Base-by-base conservation (phyloP, 2,113 vertebrate genomes). In the Myrmecobius fasciatus region DNA sequence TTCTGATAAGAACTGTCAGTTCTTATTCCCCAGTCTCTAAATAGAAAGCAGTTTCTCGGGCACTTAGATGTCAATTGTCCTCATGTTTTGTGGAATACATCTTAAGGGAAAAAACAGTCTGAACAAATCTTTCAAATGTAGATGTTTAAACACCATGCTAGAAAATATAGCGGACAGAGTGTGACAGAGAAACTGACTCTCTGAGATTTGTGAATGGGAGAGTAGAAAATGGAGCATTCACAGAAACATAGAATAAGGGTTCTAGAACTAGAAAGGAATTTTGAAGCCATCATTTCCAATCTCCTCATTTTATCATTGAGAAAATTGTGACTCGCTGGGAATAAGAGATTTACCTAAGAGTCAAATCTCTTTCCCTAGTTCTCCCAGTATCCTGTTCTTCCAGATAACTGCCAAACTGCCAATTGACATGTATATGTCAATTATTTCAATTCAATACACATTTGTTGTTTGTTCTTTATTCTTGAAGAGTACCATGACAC, bases 11-110 rank as follows among this genome's bases (percentile, higher is more conserved):
- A 93, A 51, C 83, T 48, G 89, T 88, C 31, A 95, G 28, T 92
- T 96, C 92, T 93, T 93, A 91, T 12, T 91, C 25, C 89, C 24
- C 93, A 28, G 46, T 3, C 43, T 95, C 51, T 36, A 96, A 93
- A 92, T 91, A 75, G 92, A 47, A 25, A 90, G 43, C 47, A 56
- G 26, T 89, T 92, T 92, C 3, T 88, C 52, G 56, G 25, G 47
- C 20, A 95, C 94, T 46, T 26, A 94, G 43, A 83, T 89, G 91
- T 95, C 93, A 46, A 91, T 49, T 90, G 36, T 92, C 25, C 1
- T 53, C 90, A 83, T 92, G 25, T 92, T 92, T 92, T n/a, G 25
- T 88, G 90, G 92, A 56, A 95, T 1, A 1, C 22, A 46, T 51
- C 10, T 53, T 22, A 91, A 94, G 7, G 22, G 53, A 89, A 96